Percentiles rank a stretch among this genome's conserved stretches.
Evolutionary conservation across 2,797 vertebrate genomes (phyloP).

Genomic region (Etheostoma nigrum): DNA sequence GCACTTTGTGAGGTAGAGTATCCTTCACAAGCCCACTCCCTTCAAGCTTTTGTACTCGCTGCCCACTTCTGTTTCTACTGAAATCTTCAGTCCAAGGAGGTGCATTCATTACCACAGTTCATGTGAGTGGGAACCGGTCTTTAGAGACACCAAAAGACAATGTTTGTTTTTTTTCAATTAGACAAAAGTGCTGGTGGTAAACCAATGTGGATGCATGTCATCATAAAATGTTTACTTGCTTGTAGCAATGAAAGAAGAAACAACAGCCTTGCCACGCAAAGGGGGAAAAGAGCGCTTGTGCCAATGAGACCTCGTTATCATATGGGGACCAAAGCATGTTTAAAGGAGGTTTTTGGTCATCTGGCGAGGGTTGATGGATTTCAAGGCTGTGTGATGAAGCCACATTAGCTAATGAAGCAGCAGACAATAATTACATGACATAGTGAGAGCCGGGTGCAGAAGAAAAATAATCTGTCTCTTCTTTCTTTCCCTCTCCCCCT

Average conservation of each 20-base stretch:
- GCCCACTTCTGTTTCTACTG: constrained; percentile 19
- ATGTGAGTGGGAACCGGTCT: constrained; percentile 42
- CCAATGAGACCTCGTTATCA: constrained; percentile 63
- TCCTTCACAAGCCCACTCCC: constrained; percentile 17
- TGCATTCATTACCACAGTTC: constrained; percentile 53
- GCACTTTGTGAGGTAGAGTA: constrained; percentile 47
- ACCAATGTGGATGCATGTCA: constrained; percentile 43
- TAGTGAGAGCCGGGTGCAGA: constrained; percentile 39
- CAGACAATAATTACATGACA: constrained; percentile 64
- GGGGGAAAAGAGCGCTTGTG: constrained; percentile 18
- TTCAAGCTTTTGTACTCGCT: constrained; percentile 42
- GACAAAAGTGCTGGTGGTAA: constrained; percentile 47
- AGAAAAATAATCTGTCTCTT: constrained; percentile 36
- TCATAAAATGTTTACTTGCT: constrained; percentile 69
- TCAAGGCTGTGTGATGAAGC: constrained; percentile 75
- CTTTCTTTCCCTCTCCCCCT: constrained; percentile 20
- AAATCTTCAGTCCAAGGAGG: constrained; percentile 44
- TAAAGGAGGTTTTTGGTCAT: constrained; percentile 61
- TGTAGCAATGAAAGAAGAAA: constrained; percentile 51
- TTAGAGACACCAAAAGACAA: constrained; percentile 54
- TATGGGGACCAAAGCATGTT: constrained; percentile 49
- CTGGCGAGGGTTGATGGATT: constrained; percentile 58
- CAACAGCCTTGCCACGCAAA: constrained; percentile 49
- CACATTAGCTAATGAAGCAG: constrained; percentile 74
- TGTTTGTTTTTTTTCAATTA: constrained; percentile 61